Evolutionary conservation across 2,113 vertebrate species (phyloP), one percentile per base, ranked within the genome.

Genomic region (Serinus canaria): DNA sequence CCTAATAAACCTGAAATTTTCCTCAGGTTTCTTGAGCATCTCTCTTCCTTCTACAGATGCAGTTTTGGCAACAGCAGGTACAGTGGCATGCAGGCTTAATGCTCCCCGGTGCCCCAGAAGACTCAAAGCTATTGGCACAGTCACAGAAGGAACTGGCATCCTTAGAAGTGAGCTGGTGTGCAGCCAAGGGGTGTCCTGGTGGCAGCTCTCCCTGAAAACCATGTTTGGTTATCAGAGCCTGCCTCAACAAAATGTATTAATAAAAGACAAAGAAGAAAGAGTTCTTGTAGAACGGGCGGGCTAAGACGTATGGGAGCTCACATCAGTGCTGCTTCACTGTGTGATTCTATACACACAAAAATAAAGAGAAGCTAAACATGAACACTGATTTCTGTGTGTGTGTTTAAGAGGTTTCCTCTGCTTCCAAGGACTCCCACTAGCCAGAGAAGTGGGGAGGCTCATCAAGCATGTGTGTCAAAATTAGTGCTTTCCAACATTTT

Each of bases 221-320:
- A 52, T 0, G 0, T 21, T 41, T 86, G 52, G 20, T 23, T 55
- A 84, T n/a, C 37, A 4, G 4, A 83, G 43, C 8, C 18, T n/a
- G 43, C 8, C 43, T 77, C 43, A 13, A 75, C 13, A 50, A 50
- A 83, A 89, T 14, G 5, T 19, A 25, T 49, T 49, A 25, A 30
- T 25, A 69, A 43, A 18, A 14, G 33, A 72, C 6, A 18, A 72
- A 50, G 75, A 79, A 74, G 19, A 75, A 41, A 16, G 28, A 58
- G 20, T 10, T 62, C 28, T n/a, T 56, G 59, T 12, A 76, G 58
- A 87, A 30, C 1, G 16, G 49, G 33, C 2, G 0, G 15, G 33
- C 33, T 63, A 25, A 76, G 35, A 67, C 15, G 63, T 30, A 17
- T 7, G 33, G 35, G 7, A 76, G 49, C 7, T 60, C 28, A 35